Percentiles rank a stretch among this genome's conserved stretches.
These are phyloP conservation scores for Leucopsar rothschildi DNA, from an alignment of 2,113 vertebrate species.

Conservation along the genomic window DNA sequence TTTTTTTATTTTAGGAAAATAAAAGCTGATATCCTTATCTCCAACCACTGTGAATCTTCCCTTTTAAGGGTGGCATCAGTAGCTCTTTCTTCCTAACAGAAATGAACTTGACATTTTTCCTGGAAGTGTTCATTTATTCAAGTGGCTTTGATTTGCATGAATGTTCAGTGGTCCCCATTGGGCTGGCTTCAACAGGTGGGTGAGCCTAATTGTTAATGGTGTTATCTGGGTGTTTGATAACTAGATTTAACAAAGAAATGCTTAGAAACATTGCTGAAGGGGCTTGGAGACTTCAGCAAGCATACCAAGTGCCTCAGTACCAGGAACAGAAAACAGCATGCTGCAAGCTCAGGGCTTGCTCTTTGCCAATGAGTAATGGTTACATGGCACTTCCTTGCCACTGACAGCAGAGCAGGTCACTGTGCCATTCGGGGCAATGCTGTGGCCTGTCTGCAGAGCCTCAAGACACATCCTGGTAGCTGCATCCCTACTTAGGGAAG, in stretches of 20 bases:
- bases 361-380: neutral
- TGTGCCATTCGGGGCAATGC: accelerated
- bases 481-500: neutral
- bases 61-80: neutral
- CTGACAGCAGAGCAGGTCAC: neutral
- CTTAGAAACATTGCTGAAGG: neutral
- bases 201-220: neutral
- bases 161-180: neutral
- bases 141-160: neutral
- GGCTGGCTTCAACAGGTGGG: neutral
- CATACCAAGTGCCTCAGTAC: neutral
- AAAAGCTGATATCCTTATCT: neutral
- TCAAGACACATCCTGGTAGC: neutral
- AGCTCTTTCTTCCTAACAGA: neutral
- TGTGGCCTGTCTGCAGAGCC: neutral
- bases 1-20: neutral
- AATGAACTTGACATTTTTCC: neutral
- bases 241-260: neutral
- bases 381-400: accelerated
- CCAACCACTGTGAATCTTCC: neutral
- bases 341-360: neutral
- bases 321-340: accelerated
- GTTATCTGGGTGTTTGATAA: neutral
- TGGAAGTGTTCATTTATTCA: neutral
- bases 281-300: neutral